Evolutionary conservation across 2,113 vertebrate genomes (phyloP).

Genomic region (Delphinus delphis): DNA sequence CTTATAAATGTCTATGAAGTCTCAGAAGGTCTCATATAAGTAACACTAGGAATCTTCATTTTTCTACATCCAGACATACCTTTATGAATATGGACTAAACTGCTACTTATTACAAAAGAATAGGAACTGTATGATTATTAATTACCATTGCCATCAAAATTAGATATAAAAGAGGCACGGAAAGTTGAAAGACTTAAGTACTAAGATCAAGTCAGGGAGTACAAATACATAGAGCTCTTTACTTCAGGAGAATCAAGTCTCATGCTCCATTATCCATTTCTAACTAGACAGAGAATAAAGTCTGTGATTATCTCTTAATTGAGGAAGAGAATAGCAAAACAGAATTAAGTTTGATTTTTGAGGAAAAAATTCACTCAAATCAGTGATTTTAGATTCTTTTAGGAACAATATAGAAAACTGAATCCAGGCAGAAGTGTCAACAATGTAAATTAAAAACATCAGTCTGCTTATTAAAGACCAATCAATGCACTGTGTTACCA

Average conservation of each 20-base stretch:
- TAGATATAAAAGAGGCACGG: neutral
- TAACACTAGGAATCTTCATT: neutral
- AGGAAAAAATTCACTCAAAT: slow-evolving; percentile 24
- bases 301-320: slow-evolving; percentile 10
- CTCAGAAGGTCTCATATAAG: neutral
- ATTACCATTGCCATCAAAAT: slow-evolving; percentile 26
- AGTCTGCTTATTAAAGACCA: slow-evolving; percentile 39
- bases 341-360: slow-evolving; percentile 46
- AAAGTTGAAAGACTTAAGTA: neutral
- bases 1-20: slow-evolving; percentile 3
- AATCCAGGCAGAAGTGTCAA: slow-evolving; percentile 23
- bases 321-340: neutral
- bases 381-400: slow-evolving; percentile 34
- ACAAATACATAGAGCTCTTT: neutral
- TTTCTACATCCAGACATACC: neutral
- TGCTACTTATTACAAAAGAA: slow-evolving; percentile 39
- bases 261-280: neutral
- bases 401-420: slow-evolving; percentile 13
- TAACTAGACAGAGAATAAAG: slow-evolving; percentile 17
- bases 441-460: neutral
- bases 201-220: neutral
- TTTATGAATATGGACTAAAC: neutral
- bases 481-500: neutral
- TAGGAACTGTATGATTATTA: neutral
- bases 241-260: slow-evolving; percentile 16